Conservation (phyloP, 2,797 vertebrate species). For the Ciconia nigra region DNA sequence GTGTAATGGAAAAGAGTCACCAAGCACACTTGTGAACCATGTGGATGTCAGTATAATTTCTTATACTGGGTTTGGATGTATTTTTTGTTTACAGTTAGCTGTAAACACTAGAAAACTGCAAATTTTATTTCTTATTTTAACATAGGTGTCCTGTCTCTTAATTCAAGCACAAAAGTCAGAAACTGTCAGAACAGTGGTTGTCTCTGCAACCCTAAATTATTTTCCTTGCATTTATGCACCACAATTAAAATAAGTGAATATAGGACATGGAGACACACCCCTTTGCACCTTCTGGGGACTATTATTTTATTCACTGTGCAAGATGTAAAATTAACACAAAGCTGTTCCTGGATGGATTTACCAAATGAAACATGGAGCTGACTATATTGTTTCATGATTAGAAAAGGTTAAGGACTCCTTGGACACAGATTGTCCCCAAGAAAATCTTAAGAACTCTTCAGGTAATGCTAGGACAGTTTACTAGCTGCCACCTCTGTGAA, state of each 20-base stretch:
- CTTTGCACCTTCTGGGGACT: not conserved
- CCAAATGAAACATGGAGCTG: not conserved
- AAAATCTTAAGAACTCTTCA: not conserved
- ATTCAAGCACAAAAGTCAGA: not conserved
- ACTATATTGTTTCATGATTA: not conserved
- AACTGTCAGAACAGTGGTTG: not conserved
- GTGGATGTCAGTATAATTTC: not conserved
- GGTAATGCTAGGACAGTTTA: not conserved
- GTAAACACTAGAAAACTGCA: not conserved
- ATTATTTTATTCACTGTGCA: not conserved
- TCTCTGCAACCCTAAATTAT: not conserved
- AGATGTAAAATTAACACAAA: not conserved
- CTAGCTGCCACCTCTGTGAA: not conserved
- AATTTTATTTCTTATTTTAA: not conserved
- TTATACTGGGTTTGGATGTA: not conserved
- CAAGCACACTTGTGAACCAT: not conserved
- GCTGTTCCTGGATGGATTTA: not conserved
- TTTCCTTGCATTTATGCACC: not conserved
- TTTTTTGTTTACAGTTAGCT: not conserved
- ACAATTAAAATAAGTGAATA: not conserved
- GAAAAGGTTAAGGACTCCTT: not conserved
- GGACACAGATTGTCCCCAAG: not conserved
- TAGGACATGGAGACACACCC: not conserved
- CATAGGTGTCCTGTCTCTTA: not conserved
- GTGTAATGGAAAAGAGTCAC: not conserved